Percentiles rank a stretch among this genome's conserved stretches.
Conservation (phyloP, 2,797 vertebrate genomes). For the Crypturellus tataupa region DNA sequence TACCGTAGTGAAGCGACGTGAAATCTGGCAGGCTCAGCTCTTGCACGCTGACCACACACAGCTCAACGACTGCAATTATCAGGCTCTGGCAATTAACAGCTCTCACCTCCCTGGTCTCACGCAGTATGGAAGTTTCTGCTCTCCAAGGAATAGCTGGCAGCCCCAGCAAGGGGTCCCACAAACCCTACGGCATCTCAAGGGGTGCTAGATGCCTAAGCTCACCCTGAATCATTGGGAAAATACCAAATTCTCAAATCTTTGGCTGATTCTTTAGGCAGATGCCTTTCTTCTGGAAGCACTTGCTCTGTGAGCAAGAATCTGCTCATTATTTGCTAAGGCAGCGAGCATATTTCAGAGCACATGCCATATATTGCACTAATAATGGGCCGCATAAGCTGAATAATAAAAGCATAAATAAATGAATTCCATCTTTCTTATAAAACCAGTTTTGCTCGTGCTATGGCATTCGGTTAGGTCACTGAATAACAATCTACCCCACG, state of each 20-base stretch:
- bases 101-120: not conserved
- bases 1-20: not conserved
- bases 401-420: not conserved
- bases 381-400: not conserved
- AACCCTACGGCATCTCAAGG: not conserved
- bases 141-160: not conserved
- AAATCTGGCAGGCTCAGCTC: not conserved
- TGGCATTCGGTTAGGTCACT: not conserved
- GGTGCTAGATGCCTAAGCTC: not conserved
- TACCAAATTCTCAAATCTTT: not conserved
- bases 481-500: fast-evolving
- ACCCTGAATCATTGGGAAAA: fast-evolving
- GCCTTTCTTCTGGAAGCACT: not conserved
- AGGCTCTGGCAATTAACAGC: not conserved
- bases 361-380: not conserved
- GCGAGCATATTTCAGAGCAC: not conserved
- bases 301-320: not conserved
- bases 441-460: not conserved
- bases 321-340: not conserved
- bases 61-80: fast-evolving
- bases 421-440: not conserved
- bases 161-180: not conserved
- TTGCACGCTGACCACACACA: not conserved
- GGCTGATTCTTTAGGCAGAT: not conserved
- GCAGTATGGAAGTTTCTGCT: too few species aligned